Evolutionary conservation across 2,888 invertebrate genomes (phyloP).

Genomic region (Thysanoteuthis rhombus): DNA sequence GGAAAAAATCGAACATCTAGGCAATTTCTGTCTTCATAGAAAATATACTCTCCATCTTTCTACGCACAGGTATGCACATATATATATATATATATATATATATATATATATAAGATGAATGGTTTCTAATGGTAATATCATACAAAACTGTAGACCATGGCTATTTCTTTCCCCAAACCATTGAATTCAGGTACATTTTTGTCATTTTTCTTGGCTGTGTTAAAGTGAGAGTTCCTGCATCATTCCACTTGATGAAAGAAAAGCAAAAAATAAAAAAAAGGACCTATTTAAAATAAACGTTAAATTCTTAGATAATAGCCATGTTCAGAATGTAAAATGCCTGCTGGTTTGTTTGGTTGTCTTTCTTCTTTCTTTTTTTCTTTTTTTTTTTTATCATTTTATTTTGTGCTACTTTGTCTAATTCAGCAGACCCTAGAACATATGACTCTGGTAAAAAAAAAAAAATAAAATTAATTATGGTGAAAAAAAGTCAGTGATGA

Average conservation of each 20-base stretch:
- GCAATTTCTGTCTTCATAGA: background rate
- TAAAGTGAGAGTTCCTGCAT: background rate
- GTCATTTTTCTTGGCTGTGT: background rate
- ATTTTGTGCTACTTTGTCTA: slow-evolving; percentile 13
- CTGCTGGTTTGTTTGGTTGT: background rate
- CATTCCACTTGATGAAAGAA: background rate
- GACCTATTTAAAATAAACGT: background rate
- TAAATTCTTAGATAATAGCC: background rate
- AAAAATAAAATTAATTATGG: background rate
- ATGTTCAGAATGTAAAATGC: background rate
- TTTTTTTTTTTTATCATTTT: background rate
- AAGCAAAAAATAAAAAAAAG: background rate
- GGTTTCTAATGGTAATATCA: background rate
- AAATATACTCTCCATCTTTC: background rate
- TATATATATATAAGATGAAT: background rate
- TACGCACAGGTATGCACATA: background rate
- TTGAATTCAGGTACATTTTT: background rate
- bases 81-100: too few relatives aligned
- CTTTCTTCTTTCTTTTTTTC: too few relatives aligned
- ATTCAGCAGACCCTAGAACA: background rate
- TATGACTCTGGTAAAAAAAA: background rate
- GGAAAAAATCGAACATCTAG: background rate
- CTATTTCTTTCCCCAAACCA: background rate
- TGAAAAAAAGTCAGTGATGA: background rate
- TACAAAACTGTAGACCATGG: background rate